These are phyloP conservation scores for Rhinolophus ferrumequinum DNA, from an alignment of 2,113 vertebrate species.

Conservation along the genomic window DNA sequence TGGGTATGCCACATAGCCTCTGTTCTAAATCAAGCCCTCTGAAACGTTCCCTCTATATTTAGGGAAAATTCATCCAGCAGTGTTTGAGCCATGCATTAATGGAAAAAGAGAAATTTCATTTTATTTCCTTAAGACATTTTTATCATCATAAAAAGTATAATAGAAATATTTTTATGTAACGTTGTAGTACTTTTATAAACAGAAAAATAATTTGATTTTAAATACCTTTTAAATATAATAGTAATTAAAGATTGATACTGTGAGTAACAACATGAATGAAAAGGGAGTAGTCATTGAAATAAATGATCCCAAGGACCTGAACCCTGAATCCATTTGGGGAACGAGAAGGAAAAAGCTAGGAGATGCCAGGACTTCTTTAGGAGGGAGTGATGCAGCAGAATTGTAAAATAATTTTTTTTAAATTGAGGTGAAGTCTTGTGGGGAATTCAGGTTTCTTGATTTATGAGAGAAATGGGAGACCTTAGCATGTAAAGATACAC, in stretches of 20 bases:
- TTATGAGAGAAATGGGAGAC: background rate
- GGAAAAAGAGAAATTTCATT: background rate
- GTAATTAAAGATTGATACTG: background rate
- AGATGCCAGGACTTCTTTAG: background rate
- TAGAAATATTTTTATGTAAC: background rate
- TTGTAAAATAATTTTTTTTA: conserved; percentile 15
- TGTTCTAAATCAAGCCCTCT: background rate
- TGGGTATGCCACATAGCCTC: background rate
- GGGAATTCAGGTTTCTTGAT: background rate
- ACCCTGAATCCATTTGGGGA: background rate
- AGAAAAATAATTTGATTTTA: conserved; percentile 1
- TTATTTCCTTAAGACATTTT: background rate
- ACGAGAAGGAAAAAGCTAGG: background rate
- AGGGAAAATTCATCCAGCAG: background rate
- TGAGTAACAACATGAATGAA: background rate
- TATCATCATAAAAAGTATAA: background rate
- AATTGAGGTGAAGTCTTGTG: background rate
- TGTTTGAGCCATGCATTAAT: background rate
- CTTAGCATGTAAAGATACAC: background rate
- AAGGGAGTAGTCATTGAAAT: background rate
- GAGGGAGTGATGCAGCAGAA: background rate
- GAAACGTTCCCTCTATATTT: background rate
- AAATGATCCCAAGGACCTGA: background rate
- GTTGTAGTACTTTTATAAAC: background rate
- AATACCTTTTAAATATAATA: background rate